phyloP scores from a whole-genome alignment of 2,888 invertebrate species.

The Eristalinus aeneus region DNA sequence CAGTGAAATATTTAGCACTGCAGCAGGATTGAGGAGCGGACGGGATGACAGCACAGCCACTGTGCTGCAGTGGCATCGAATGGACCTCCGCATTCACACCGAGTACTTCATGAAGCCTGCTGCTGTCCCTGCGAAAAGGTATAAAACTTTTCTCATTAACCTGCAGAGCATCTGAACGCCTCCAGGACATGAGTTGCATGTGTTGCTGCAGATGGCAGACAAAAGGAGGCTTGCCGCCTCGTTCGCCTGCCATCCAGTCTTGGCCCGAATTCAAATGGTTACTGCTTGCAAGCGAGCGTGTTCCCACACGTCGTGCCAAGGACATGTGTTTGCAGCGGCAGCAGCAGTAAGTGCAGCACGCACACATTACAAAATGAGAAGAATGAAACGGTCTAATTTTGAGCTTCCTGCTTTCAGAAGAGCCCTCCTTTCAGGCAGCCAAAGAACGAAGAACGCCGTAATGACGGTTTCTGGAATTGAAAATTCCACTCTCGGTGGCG shows the following conservation, averaged over 20 bases:
- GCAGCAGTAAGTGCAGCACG: conserved; percentile 57
- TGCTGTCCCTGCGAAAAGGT: conserved; percentile 74
- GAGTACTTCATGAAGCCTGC: conserved; percentile 69
- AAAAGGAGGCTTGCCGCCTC: conserved; percentile 44
- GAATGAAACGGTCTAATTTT: conserved; percentile 49
- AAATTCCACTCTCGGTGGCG: conserved; percentile 38
- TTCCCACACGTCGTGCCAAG: conserved; percentile 1
- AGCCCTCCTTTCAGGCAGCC: neutral
- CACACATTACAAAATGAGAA: conserved; percentile 1
- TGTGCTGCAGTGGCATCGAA: conserved; percentile 39
- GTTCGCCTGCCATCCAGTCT: conserved; percentile 9
- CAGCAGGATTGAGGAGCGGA: conserved; percentile 42
- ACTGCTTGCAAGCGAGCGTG: conserved; percentile 65
- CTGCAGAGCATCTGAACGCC: conserved; percentile 64
- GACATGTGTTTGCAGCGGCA: neutral
- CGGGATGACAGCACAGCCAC: conserved; percentile 47
- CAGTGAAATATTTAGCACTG: conserved; percentile 66
- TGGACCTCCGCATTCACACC: conserved; percentile 13
- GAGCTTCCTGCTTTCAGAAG: conserved; percentile 51
- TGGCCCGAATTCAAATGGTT: conserved; percentile 53
- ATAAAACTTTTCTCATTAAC: conserved; percentile 80
- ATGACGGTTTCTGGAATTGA: conserved; percentile 37
- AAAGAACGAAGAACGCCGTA: conserved; percentile 11
- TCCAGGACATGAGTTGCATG: conserved; percentile 64
- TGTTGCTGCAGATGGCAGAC: conserved; percentile 66